These are phyloP conservation scores for Ochotona princeps DNA, from an alignment of 2,113 vertebrate genomes.

Conservation along the genomic window DNA sequence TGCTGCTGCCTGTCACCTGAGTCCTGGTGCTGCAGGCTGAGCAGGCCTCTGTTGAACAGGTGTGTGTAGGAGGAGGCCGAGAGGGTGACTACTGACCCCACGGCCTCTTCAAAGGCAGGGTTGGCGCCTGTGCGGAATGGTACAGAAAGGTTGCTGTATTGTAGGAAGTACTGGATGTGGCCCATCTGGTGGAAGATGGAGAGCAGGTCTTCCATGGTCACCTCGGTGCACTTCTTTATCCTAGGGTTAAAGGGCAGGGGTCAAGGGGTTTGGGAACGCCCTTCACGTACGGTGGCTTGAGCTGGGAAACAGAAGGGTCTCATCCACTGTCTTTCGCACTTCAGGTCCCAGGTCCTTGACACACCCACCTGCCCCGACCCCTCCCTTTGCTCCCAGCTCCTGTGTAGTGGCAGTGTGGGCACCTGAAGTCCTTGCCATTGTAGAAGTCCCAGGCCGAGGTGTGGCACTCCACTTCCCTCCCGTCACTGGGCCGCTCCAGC, in stretches of 20 bases:
- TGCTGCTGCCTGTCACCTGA: slow-evolving; percentile 82
- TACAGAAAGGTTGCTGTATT: slow-evolving; percentile 93
- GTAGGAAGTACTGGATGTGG: slow-evolving; percentile 96
- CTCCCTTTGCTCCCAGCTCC: neutral
- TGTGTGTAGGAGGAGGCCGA: slow-evolving; percentile 94
- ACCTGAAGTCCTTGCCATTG: slow-evolving; percentile 88
- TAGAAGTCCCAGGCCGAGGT: slow-evolving; percentile 89
- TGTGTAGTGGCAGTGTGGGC: accelerated
- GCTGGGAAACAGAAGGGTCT: neutral
- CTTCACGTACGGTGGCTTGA: neutral
- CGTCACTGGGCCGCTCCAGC: slow-evolving; percentile 79
- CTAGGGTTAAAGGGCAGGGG: slow-evolving; percentile 81
- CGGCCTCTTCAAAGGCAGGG: slow-evolving; percentile 95
- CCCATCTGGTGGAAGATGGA: slow-evolving; percentile 97
- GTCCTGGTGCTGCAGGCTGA: slow-evolving; percentile 89
- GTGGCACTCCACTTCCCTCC: slow-evolving; percentile 86
- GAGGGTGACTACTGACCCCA: slow-evolving; percentile 93
- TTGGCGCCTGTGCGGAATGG: slow-evolving; percentile 93
- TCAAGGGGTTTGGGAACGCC: slow-evolving; percentile 37
- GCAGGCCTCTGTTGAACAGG: slow-evolving; percentile 90
- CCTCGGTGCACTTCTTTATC: slow-evolving; percentile 96
- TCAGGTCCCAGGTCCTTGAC: neutral
- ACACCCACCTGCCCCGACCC: neutral
- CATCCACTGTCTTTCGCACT: neutral
- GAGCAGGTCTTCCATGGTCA: slow-evolving; percentile 96